Evolutionary conservation across 1,140 invertebrate genomes (phyloP), one percentile per base, ranked within the genome.

Genomic region (Lethrus apterus): DNA sequence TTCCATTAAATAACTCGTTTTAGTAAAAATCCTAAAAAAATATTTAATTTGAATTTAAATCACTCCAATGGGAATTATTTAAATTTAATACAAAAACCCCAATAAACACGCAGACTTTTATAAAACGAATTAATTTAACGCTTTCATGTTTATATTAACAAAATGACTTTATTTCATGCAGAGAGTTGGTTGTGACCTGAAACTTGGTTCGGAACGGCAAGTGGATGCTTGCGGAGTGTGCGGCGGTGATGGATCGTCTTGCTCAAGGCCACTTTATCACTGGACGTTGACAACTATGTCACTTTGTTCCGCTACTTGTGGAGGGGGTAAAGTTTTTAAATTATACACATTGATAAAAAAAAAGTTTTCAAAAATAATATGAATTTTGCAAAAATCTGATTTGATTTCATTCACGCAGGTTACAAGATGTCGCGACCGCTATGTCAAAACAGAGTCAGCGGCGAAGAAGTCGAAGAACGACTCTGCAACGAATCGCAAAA

Each of bases 191-290:
- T 94, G 90, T 65, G 90, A 94, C 69, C 74, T 93, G 43, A 77
- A 80, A 59, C 81, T 93, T 46, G 89, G 89, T 13, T 93, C 89
- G 7, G 78, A 78, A 19, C 83, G 83, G 59, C 86, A 83, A 56
- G 80, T 89, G 23, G 90, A 94, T 70, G 79, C 78, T 47, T 94
- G 91, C 60, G 90, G 90, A 1, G 81, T 93, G 13, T 94, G 89
- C 60, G 90, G 90, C 3, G 90, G 90, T 23, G 86, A 93, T 65
- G 89, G 89, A 32, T 82, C 81, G 41, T 79, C 82, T 33, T 91
- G 89, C 68, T 74, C 77, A 1, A 74, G 81, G 54, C 79, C 81
- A 33, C 69, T 84, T 34, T 93, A 91, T 71, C 79, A 84, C 54
- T 95, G 92, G 91, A 77, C 82, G 44, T 74, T 87, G 34, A 80